phyloP scores from a whole-genome alignment of 2,113 vertebrate species.

The Bos javanicus region DNA sequence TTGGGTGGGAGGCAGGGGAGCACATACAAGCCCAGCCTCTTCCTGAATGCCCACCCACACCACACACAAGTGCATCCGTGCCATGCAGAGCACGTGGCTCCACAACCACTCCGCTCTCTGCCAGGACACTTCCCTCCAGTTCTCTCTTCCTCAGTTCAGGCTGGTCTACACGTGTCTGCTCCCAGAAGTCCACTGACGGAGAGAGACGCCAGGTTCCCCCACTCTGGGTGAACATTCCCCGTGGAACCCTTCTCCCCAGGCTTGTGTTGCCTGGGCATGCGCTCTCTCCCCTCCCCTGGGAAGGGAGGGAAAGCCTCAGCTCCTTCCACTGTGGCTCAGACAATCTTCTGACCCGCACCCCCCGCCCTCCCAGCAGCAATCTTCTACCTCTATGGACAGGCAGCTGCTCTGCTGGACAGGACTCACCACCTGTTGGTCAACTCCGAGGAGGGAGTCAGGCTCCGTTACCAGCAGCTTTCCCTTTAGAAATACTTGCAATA shows the following conservation, averaged over 20 bases:
- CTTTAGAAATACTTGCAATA: neutral
- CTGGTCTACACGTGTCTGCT: neutral
- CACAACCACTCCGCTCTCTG: neutral
- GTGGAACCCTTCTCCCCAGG: neutral
- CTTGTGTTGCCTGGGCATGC: neutral
- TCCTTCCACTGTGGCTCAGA: neutral
- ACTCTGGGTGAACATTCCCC: no score
- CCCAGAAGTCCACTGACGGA: neutral
- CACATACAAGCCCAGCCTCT: neutral
- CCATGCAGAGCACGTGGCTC: neutral
- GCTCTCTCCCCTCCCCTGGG: neutral
- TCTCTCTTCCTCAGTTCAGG: neutral
- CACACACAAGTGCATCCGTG: fast-evolving
- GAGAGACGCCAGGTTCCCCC: neutral
- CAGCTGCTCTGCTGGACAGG: neutral
- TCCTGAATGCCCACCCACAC: neutral
- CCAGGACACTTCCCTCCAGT: neutral
- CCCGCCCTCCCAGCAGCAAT: neutral
- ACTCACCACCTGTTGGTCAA: neutral
- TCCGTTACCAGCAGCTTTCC: neutral
- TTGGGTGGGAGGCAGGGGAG: neutral
- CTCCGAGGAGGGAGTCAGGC: neutral
- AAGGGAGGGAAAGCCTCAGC: neutral
- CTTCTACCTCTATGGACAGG: neutral
- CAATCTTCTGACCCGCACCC: neutral